Evolutionary conservation across 2,888 invertebrate genomes (phyloP), one percentile per base, ranked within the genome.

Genomic region (Ceratothoa steindachneri): DNA sequence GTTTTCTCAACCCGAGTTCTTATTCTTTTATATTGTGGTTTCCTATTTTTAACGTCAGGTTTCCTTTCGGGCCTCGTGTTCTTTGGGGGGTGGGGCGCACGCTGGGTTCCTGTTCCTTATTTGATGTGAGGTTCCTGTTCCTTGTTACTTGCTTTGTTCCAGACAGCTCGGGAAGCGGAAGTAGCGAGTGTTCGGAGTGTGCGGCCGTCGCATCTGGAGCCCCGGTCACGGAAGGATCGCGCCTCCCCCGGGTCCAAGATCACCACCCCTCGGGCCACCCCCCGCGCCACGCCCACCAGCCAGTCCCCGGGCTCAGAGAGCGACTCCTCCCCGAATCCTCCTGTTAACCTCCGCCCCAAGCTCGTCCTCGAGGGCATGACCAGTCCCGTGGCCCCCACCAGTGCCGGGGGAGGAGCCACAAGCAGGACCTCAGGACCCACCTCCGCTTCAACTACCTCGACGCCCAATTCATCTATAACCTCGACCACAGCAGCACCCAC

Each of bases 81-180:
- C 29, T 66, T 41, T 24, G 9, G 0, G 15, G 2, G 2, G 2
- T 24, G n/a, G 12, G 22, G 2, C 28, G 22, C 65, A 29, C 9
- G 30, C 31, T 27, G 12, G 5, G 9, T 22, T 5, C 28, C 28
- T n/a, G 41, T 53, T 15, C 7, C 12, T 53, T 4, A 7, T n/a
- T 9, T 15, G 19, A 4, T 22, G 29, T 22, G 12, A 1, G 24
- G 51, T n/a, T 24, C 3, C 31, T n/a, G 24, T 51, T 52, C 27
- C 30, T 30, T 31, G 15, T 31, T 72, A 80, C 80, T 68, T 53
- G 72, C 71, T 88, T 86, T 87, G 86, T 86, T 87, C 85, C 87
- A 87, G 87, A 87, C 86, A 87, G 87, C 87, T 87, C 87, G 87
- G 87, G 87, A 86, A 82, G 82, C 81, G 82, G 82, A 81, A 81